Evolutionary conservation across 1,140 invertebrate species (phyloP), one percentile per base, ranked within the genome.

Genomic region (Mactra quadrangularis): DNA sequence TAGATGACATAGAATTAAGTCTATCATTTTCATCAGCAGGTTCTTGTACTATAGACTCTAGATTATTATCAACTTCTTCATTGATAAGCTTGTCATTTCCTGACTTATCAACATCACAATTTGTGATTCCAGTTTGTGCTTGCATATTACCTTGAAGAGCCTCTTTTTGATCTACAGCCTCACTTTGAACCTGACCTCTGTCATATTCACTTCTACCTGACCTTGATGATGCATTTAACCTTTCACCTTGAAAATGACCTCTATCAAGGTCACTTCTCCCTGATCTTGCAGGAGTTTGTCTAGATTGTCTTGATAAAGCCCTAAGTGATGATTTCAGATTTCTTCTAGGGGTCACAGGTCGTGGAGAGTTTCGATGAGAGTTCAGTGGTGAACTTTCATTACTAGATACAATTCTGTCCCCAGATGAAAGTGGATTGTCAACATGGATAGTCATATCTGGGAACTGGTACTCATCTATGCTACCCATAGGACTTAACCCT

Each of bases 331-430:
- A 31, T 38, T 29, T 71, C n/a, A 81, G 66, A 15, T 6, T 41
- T 19, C 29, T 31, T 19, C 25, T 33, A 7, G 25, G 59, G 25
- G 22, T 35, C 1, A 19, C 52, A 50, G 82, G 74, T 29, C 57
- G 59, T 22, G 82, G 82, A 53, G 82, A 77, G 19, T 50, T 74
- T 31, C 82, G 15, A 13, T 55, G 82, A 2, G 82, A 70, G 53
- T 33, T 57, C 17, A 50, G 47, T 29, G 68, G 57, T 60, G 55
- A 50, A 19, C 38, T 82, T 25, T 53, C 45, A 31, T 68, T 33
- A 68, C 57, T 64, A 13, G 50, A 31, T 33, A 53, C 31, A 11
- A 41, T 13, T 1, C 60, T 27, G 38, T 68, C 47, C 15, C 19
- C 47, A 17, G n/a, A 15, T 41, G 62, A 38, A 4, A n/a, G 3